phyloP scores from a whole-genome alignment of 2,113 vertebrate species.

The Eclectus roratus region DNA sequence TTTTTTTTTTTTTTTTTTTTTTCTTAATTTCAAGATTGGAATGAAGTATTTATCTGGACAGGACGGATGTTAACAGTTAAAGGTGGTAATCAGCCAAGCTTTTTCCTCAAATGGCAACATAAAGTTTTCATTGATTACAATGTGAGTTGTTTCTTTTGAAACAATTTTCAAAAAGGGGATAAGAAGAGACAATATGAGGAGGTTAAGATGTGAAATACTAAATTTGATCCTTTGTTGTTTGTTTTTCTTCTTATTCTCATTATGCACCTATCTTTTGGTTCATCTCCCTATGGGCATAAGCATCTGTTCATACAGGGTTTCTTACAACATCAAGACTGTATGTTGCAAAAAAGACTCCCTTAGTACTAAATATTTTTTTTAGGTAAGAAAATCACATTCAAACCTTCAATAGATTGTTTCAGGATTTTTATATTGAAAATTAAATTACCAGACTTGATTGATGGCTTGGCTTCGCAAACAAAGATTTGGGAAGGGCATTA shows the following conservation, averaged over 20 bases:
- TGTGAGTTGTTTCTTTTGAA: neutral
- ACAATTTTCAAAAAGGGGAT: neutral
- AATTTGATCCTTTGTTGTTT: neutral
- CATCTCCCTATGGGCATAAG: neutral
- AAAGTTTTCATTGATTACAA: neutral
- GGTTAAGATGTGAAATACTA: neutral
- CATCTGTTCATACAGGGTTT: neutral
- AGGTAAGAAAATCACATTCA: neutral
- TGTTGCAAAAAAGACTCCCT: neutral
- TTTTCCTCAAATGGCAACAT: neutral
- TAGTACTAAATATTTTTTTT: neutral
- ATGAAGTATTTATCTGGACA: neutral
- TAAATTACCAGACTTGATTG: neutral
- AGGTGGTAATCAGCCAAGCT: neutral
- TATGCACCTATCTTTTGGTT: neutral
- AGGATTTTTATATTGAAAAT: neutral
- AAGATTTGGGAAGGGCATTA: too few species aligned
- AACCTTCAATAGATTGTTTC: neutral
- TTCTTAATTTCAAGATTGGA: neutral
- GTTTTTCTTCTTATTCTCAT: neutral
- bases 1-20: too few species aligned
- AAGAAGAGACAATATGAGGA: neutral
- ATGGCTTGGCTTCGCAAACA: too few species aligned
- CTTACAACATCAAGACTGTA: neutral
- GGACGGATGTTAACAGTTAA: neutral